Evolutionary conservation across 2,888 invertebrate species (phyloP), one percentile per base, ranked within the genome.

Genomic region (Cephonodes hylas): DNA sequence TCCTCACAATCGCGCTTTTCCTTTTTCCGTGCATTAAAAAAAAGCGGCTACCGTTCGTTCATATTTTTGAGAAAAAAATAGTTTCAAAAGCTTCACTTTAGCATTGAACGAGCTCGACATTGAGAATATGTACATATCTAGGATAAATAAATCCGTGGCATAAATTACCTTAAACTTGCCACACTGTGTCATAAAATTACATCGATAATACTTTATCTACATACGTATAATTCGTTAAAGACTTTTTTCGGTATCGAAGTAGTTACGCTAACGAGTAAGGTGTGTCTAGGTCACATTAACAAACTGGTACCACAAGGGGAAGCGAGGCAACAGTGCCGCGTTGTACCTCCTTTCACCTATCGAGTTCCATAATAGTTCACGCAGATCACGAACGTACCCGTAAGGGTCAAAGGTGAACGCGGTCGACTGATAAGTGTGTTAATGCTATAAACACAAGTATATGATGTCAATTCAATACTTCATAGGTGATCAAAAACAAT

Each of bases 291-390:
- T 65, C 64, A 63, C 48, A 56, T 63, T 57, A 45, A 58, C 45
- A 63, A 62, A 58, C 27, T 59, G 58, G 61, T 66, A 62, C 63
- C 34, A 59, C 56, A 59, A 59, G 59, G 48, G 63, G 66, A 65
- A 65, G 61, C 57, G 66, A 48, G 65, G 64, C 66, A 66, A 64
- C 42, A 65, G 63, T 58, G 67, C 68, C 60, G 65, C 64, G 62
- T 68, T 65, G 64, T 67, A 72, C 69, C 73, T 80, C 88, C 88
- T 88, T 88, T 90, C 88, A 88, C 88, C 81, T 73, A 81, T 73
- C 73, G 71, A 69, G 74, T 71, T 72, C 75, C 70, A 79, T 77
- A 81, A 83, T 80, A 85, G 84, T 84, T 85, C 85, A 84, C 76
- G 77, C 80, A 73, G 75, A 81, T 80, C 86, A 87, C 84, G 83